Evolutionary conservation across 1,140 invertebrate species (phyloP), one percentile per base, ranked within the genome.

Genomic region (Heliconius eleuchia): DNA sequence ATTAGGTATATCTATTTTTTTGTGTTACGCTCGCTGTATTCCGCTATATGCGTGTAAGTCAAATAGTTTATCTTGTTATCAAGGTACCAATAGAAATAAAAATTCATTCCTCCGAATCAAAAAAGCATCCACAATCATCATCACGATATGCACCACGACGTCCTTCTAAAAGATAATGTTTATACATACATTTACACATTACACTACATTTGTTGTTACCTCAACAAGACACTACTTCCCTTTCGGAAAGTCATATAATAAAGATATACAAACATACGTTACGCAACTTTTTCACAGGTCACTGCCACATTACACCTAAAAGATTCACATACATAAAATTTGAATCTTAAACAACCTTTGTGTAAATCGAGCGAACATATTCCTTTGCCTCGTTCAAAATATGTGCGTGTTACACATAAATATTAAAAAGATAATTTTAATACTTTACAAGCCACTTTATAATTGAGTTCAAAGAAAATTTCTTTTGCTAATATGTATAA

Each of bases 271-370:
- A n/a, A 55, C 11, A 23, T 13, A 66, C 23, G 60, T 27, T 13
- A 60, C 60, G n/a, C 46, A 46, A 46, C 42, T 73, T 73, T 73
- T 73, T 73, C 13, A 73, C 39, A n/a, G 23, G 72, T 73, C 39
- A 42, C 23, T 73, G 71, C 34, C 37, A 72, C 37, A 72, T 72
- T 39, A 72, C 71, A 72, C 71, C 34, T 52, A 27, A 77, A 77
- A 77, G 34, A 77, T 76, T 70, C 46, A 76, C 74, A 66, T 77
- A 71, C 76, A 77, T 77, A 77, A 77, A 76, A 77, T 77, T 77
- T 77, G 66, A 71, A 77, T 77, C 71, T 72, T 42, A 72, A 72
- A 72, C 6, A 23, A 66, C 60, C 60, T 66, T 66, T 66, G 60
- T 30, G 27, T 66, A 66, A 16, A 66, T 27, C 60, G 30, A 16